Conservation (phyloP, 2,113 vertebrate species). For the Zapornia atra region DNA sequence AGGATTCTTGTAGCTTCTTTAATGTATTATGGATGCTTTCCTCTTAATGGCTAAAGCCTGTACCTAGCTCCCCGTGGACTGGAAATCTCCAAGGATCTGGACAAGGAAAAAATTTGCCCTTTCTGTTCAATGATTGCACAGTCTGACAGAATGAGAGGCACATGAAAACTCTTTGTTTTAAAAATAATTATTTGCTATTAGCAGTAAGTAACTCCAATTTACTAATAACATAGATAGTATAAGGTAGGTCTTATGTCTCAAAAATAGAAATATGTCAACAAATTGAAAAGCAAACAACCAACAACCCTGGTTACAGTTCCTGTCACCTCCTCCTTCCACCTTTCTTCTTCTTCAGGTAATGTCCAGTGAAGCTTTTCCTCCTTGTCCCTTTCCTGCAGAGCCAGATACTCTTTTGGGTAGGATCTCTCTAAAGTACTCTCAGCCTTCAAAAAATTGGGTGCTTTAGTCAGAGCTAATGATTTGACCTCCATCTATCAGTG, state of each 20-base stretch:
- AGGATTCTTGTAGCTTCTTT: background rate
- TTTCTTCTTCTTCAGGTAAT: background rate
- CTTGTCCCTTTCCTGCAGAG: background rate
- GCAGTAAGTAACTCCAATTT: background rate
- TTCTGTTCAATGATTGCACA: background rate
- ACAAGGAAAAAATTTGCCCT: background rate
- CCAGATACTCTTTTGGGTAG: background rate
- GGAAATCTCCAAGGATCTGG: background rate
- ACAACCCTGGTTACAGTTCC: background rate
- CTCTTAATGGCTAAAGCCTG: background rate
- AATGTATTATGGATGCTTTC: background rate
- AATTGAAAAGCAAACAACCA: background rate
- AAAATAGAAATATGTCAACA: background rate
- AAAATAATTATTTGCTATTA: background rate
- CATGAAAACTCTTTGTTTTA: background rate
- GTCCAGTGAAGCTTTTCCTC: background rate
- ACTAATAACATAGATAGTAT: background rate
- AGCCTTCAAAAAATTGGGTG: background rate
- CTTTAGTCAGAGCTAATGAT: background rate
- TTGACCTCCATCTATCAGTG: background rate
- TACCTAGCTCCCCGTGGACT: background rate
- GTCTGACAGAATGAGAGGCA: background rate
- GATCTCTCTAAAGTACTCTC: background rate
- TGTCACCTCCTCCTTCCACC: background rate
- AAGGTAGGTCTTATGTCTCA: background rate